A percentile compares a stretch with the other conserved stretches of the same genome.
Evolutionary conservation across 2,797 vertebrate genomes (phyloP).

Genomic region (Phalanger gymnotis): DNA sequence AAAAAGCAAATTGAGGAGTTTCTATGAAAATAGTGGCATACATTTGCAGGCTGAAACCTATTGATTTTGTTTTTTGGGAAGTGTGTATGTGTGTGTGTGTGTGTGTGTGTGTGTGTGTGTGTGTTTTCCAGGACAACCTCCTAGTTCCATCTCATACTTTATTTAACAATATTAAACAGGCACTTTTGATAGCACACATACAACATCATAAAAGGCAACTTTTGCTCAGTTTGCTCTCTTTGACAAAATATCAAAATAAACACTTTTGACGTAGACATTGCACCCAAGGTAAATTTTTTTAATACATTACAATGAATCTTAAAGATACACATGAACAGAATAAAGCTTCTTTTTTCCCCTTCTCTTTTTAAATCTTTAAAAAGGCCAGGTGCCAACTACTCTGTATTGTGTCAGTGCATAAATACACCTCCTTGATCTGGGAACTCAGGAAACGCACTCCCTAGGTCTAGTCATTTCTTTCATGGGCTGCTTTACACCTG

Average conservation of each 20-base stretch:
- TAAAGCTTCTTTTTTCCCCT: slow-evolving; percentile 91
- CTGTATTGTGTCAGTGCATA: slow-evolving; percentile 93
- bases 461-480: slow-evolving; percentile 84
- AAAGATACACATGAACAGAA: slow-evolving; percentile 87
- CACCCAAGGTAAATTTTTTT: slow-evolving; percentile 92
- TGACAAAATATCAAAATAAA: slow-evolving; percentile 97
- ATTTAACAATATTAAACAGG: slow-evolving; percentile 88
- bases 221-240: slow-evolving; percentile 89
- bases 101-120: background rate
- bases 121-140: slow-evolving; percentile 76
- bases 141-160: slow-evolving; percentile 80
- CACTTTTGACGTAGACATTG: slow-evolving; percentile 91
- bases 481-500: slow-evolving; percentile 90
- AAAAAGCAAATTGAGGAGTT: slow-evolving; percentile 48
- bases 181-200: slow-evolving; percentile 90
- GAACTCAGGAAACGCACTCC: slow-evolving; percentile 80
- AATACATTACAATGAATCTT: slow-evolving; percentile 88
- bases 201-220: slow-evolving; percentile 88
- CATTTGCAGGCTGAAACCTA: slow-evolving; percentile 81
- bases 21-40: slow-evolving; percentile 86
- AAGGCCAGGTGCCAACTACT: slow-evolving; percentile 88
- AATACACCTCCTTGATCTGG: slow-evolving; percentile 90
- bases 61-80: background rate
- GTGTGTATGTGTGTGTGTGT: background rate
- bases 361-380: slow-evolving; percentile 85